Percentiles rank a stretch among this genome's conserved stretches.
These are phyloP conservation scores for Macrobrachium nipponense DNA, from an alignment of 1,140 invertebrate genomes.

Conservation along the genomic window DNA sequence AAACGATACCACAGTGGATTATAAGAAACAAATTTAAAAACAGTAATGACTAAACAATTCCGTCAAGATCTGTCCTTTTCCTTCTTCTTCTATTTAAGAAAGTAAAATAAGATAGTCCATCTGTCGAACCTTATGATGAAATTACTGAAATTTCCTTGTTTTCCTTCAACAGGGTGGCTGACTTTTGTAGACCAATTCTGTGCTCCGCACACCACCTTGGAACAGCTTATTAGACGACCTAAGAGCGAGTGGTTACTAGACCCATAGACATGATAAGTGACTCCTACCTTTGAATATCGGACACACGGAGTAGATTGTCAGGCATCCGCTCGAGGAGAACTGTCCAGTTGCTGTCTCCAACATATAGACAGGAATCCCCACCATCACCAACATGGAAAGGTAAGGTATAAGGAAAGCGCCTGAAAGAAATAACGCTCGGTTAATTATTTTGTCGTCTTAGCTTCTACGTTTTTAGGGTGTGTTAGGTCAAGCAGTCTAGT, in stretches of 20 bases:
- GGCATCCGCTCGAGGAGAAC: conserved; percentile 62
- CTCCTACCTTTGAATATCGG: conserved; percentile 56
- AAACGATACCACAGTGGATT: too few species aligned
- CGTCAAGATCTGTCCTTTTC: too few species aligned
- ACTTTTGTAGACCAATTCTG: too few species aligned
- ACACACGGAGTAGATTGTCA: conserved; percentile 58
- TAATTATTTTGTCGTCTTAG: background rate
- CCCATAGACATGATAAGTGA: background rate
- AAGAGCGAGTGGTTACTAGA: background rate
- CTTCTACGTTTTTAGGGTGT: background rate
- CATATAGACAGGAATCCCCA: conserved; percentile 92
- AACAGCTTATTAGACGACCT: background rate
- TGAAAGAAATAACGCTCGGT: conserved; percentile 18
- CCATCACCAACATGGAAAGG: conserved; percentile 62
- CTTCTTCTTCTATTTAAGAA: too few species aligned
- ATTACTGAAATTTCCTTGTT: too few species aligned
- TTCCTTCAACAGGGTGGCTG: too few species aligned
- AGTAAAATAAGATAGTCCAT: too few species aligned
- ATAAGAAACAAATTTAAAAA: background rate
- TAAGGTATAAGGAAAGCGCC: conserved; percentile 65
- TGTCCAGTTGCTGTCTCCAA: conserved; percentile 93
- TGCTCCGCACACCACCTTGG: too few species aligned
- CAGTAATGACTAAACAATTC: background rate
- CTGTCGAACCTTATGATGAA: too few species aligned
- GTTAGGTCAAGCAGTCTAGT: background rate